phyloP scores from a whole-genome alignment of 1,140 invertebrate species.

The Drosophila quadrilineata region DNA sequence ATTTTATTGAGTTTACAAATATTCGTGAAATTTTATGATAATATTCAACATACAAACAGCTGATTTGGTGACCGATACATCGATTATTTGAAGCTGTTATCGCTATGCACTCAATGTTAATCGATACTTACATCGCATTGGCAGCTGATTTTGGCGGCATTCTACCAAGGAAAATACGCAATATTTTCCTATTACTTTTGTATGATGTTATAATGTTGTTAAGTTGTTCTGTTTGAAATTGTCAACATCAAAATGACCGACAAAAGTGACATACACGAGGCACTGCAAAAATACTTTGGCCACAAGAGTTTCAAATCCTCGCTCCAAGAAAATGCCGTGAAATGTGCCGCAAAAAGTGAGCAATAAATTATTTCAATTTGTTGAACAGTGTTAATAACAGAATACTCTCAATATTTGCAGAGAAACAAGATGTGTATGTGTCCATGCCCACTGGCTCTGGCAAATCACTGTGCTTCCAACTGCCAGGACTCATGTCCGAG shows the following conservation, averaged over 20 bases:
- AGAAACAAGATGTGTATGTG: slow-evolving; percentile 89
- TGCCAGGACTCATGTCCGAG: slow-evolving; percentile 89
- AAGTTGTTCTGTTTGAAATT: not conserved
- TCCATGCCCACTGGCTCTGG: slow-evolving; percentile 97
- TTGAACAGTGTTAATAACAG: not conserved
- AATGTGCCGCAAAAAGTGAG: slow-evolving; percentile 50
- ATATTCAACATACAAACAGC: too few relatives aligned
- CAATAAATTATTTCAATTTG: not conserved
- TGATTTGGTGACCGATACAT: not conserved
- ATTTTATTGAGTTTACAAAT: too few relatives aligned
- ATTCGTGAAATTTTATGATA: too few relatives aligned
- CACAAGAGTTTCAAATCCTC: slow-evolving; percentile 71
- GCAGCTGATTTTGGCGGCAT: slow-evolving; percentile 49
- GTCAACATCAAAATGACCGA: slow-evolving; percentile 23
- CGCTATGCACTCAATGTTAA: too few relatives aligned
- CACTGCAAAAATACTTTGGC: slow-evolving; percentile 60
- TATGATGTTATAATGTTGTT: slow-evolving; percentile 19
- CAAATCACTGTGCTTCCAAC: slow-evolving; percentile 97
- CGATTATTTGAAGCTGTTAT: not conserved
- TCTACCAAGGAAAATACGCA: slow-evolving; percentile 30
- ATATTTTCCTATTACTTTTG: slow-evolving; percentile 8
- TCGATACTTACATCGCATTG: slow-evolving; percentile 11
- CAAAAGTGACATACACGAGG: slow-evolving; percentile 38
- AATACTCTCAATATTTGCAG: slow-evolving; percentile 83
- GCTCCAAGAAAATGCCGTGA: slow-evolving; percentile 67